Base-by-base conservation (phyloP, 1,140 invertebrate genomes). In the Drosophila melanica region DNA sequence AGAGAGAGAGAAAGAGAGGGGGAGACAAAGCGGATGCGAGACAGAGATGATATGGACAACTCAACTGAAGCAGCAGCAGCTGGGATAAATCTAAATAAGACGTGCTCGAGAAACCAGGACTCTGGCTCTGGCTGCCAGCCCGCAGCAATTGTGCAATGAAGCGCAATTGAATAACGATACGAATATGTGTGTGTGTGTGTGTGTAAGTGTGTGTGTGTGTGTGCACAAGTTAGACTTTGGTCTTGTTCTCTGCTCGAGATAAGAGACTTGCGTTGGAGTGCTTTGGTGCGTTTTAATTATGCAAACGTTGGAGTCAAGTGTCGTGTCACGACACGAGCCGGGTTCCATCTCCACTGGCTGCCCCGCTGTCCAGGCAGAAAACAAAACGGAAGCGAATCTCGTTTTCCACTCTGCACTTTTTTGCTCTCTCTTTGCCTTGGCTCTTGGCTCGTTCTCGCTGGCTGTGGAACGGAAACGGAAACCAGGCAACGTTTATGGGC, bases 71-170 rank as follows among this genome's bases (percentile, higher is more conserved):
- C 81, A n/a, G 81, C 68, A 78, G 81, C 75, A 87, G 60, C 67
- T 63, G 84, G 82, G 84, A 87, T 87, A 87, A 87, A 87, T 87
- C 82, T 87, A 87, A 87, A 79, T 87, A 87, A 87, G 82, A 87
- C 82, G 82, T 87, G 82, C 84, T 79, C 72, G 59, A 86, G 75
- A 53, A 42, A 41, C 63, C 74, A 35, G 58, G 41, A 18, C 30
- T 62, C 30, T 62, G 50, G 50, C 45, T 51, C 16, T 8, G 39
- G 47, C 18, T 50, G 59, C 7, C 47, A 41, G 71, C 55, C 60
- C 48, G 60, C 57, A 66, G 62, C 66, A 68, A 62, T 85, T 86
- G 81, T 82, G 82, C 84, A 86, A 86, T 86, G 81, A 86, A 87
- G 82, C 79, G 81, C 82, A 82, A 86, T 59, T 57, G 70, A 58